These are phyloP conservation scores for Eonycteris spelaea DNA, from an alignment of 2,113 vertebrate species.

Conservation along the genomic window DNA sequence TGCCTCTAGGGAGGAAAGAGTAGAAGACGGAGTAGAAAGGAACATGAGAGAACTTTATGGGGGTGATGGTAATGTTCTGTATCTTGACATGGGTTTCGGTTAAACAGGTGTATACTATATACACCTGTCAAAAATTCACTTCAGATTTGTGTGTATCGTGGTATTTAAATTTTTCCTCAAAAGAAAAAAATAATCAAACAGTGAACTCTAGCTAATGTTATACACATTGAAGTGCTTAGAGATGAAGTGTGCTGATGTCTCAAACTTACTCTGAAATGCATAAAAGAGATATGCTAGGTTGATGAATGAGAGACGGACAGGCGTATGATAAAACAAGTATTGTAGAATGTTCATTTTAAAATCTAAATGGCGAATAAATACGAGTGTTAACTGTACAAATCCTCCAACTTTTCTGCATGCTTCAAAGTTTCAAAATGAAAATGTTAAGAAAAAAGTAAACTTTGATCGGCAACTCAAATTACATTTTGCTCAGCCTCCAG, in stretches of 20 bases:
- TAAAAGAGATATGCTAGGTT: neutral
- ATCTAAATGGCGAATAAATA: neutral
- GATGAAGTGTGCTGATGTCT: slow-evolving; percentile 10
- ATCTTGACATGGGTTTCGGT: neutral
- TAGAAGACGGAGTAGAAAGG: neutral
- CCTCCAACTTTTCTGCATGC: neutral
- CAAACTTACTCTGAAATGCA: slow-evolving; percentile 48
- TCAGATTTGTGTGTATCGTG: neutral
- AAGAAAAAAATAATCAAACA: slow-evolving; percentile 23
- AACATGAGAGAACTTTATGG: neutral
- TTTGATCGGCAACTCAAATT: slow-evolving; percentile 43
- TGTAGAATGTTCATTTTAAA: slow-evolving; percentile 1
- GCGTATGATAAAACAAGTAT: slow-evolving; percentile 5
- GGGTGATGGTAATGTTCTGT: neutral
- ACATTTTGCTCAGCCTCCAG: slow-evolving; percentile 15
- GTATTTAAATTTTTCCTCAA: slow-evolving; percentile 34
- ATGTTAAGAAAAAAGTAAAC: slow-evolving; percentile 40
- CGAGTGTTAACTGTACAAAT: neutral
- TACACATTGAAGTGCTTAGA: neutral
- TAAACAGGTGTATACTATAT: neutral
- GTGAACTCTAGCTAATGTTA: slow-evolving; percentile 17
- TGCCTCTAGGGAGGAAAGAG: neutral
- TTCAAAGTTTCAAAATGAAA: slow-evolving; percentile 45
- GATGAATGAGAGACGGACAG: neutral
- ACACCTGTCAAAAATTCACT: slow-evolving; percentile 30